Base-by-base conservation (phyloP, 2,888 invertebrate species). In the Herminia tarsipennalis region DNA sequence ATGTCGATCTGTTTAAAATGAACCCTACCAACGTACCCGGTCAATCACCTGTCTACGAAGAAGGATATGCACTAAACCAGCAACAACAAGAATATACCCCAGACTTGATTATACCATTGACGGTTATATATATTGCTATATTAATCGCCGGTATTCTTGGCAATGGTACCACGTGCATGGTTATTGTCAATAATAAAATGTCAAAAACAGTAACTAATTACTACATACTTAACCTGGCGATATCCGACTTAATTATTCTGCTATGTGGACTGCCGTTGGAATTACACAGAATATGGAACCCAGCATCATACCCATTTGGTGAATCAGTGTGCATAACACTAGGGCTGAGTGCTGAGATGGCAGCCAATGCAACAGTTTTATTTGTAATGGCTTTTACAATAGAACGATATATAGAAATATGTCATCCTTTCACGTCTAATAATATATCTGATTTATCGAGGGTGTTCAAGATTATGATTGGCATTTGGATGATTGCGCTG, bases 361-460 rank as follows among this genome's bases (percentile, higher is more conserved):
- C 96, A 0, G 95, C 95, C 12, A 96, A 96, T 75, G 96, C 96
- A 0, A 97, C 97, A 0, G 97, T 98, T 1, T 83, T 96, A 51
- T 96, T 95, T 5, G 98, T 98, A 69, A 96, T 97, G 0, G 96
- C 97, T 1, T 98, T 98, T 80, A 98, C 96, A 0, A 94, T 97
- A 8, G 98, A 98, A 81, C 93, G 98, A 52, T 98, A 97, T 77
- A 94, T 97, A 22, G 97, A 97, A 3, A 97, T 97, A 65, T 97
- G 96, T 72, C 95, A 96, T 74, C 98, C 98, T 0, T 96, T 98
- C 70, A 92, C 94, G 72, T 94, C 95, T 1, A 96, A 97, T 77
- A 96, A 95, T 2, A 94, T 96, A 93, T 96, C 97, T 1, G 96
- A 96, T 67, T 86, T 97, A 24, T 95, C 95, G 16, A 92, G 98